Conservation (phyloP, 2,797 vertebrate genomes). For the Masticophis lateralis region DNA sequence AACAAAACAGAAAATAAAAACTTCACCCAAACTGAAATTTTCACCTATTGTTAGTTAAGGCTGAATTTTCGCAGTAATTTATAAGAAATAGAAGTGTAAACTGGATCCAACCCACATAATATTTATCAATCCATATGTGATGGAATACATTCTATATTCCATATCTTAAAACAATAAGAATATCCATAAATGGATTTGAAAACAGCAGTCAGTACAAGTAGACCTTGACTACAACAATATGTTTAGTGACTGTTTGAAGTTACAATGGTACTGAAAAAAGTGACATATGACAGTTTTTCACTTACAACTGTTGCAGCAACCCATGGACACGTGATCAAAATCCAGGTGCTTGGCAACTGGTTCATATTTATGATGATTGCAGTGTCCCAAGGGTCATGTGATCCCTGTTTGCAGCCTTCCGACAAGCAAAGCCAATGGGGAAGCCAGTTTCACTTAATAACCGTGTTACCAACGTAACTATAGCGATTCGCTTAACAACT, state of each 20-base stretch:
- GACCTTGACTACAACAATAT: neutral
- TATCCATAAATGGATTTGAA: neutral
- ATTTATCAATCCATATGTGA: neutral
- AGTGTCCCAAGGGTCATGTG: neutral
- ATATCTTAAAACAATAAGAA: neutral
- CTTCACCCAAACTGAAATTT: neutral
- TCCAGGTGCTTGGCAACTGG: neutral
- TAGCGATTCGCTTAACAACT: neutral
- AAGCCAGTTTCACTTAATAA: neutral
- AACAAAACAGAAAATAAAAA: neutral
- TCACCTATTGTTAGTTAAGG: neutral
- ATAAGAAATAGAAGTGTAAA: neutral
- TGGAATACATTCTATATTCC: neutral
- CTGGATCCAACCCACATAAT: neutral
- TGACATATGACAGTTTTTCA: neutral
- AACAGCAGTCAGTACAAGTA: neutral
- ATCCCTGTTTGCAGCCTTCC: neutral
- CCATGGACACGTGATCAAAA: neutral
- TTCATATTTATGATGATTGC: neutral
- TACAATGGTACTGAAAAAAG: neutral
- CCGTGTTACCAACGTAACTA: neutral
- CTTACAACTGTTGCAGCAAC: neutral
- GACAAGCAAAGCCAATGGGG: neutral
- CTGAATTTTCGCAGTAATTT: neutral
- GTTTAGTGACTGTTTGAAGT: neutral